These are phyloP conservation scores for Papilio dardanus DNA, from an alignment of 1,140 invertebrate species.

Conservation along the genomic window DNA sequence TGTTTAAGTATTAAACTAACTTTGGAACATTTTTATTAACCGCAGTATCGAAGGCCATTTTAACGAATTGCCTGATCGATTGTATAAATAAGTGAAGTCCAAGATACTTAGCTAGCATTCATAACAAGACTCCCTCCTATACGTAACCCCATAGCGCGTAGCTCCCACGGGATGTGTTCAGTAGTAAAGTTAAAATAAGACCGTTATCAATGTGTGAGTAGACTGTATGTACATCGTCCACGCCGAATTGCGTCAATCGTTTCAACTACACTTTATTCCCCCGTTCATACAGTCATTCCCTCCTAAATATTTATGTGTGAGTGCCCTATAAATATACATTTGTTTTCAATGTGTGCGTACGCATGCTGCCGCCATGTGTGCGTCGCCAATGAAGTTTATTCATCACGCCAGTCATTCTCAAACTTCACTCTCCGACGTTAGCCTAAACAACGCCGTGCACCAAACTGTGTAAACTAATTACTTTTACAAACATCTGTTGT, in stretches of 20 bases:
- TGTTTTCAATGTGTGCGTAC: conserved; percentile 58
- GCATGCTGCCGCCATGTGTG: conserved; percentile 74
- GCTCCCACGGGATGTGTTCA: conserved; percentile 74
- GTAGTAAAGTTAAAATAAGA: conserved; percentile 78
- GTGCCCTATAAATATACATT: conserved; percentile 75
- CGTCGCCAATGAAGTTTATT: conserved; percentile 77
- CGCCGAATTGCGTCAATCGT: conserved; percentile 74
- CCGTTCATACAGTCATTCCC: conserved; percentile 66
- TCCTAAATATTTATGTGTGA: conserved; percentile 52
- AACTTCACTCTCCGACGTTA: conserved; percentile 48
- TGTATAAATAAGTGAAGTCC: conserved; percentile 61
- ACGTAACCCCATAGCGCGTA: conserved; percentile 65
- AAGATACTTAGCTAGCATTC: conserved; percentile 65
- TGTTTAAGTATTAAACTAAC: background rate
- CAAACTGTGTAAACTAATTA: conserved; percentile 34
- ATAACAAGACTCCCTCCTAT: conserved; percentile 69
- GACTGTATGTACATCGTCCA: conserved; percentile 51
- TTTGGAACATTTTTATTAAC: conserved; percentile 40
- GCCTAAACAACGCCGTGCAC: conserved; percentile 8
- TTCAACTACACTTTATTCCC: conserved; percentile 69
- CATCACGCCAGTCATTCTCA: conserved; percentile 64
- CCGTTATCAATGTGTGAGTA: conserved; percentile 63
- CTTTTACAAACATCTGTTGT: conserved; percentile 27
- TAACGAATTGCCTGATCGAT: conserved; percentile 44
- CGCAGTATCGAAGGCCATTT: conserved; percentile 50